These are phyloP conservation scores for Timema podura DNA, from an alignment of 2,888 invertebrate species.

Conservation along the genomic window DNA sequence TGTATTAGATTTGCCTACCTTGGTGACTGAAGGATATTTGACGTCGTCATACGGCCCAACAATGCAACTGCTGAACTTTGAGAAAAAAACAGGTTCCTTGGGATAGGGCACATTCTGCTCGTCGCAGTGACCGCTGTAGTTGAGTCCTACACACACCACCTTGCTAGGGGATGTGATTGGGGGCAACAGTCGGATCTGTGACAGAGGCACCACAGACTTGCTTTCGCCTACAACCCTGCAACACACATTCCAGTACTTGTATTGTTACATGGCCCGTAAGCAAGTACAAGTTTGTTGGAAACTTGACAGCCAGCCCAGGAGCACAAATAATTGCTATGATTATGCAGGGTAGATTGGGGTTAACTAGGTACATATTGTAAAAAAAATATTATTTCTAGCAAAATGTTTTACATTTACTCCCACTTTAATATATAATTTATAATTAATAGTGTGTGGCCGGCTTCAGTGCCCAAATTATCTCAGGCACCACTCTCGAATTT, in stretches of 20 bases:
- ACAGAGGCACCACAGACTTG: conserved; percentile 50
- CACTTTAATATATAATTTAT: too few species aligned
- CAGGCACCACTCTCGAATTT: too few species aligned
- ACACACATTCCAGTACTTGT: neutral
- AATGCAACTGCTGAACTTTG: conserved; percentile 77
- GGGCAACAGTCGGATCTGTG: conserved; percentile 59
- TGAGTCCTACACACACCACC: conserved; percentile 78
- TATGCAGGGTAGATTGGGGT: too few species aligned
- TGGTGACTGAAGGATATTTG: conserved; percentile 56
- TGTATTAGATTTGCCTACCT: conserved; percentile 46
- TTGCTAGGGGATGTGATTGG: conserved; percentile 80
- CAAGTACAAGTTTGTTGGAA: too few species aligned
- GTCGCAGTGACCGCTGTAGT: conserved; percentile 80
- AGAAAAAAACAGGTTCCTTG: conserved; percentile 78
- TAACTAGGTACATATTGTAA: too few species aligned
- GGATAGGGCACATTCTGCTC: conserved; percentile 74
- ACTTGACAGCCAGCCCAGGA: too few species aligned
- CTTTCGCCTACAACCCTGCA: conserved; percentile 52
- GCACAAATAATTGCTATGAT: too few species aligned
- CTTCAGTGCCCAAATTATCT: too few species aligned
- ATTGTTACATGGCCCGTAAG: too few species aligned
- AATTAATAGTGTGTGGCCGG: too few species aligned
- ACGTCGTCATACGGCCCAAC: conserved; percentile 69
- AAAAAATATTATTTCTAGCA: too few species aligned
- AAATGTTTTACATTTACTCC: too few species aligned